phyloP scores from a whole-genome alignment of 2,797 vertebrate genomes.

The Protosalanx chinensis region DNA sequence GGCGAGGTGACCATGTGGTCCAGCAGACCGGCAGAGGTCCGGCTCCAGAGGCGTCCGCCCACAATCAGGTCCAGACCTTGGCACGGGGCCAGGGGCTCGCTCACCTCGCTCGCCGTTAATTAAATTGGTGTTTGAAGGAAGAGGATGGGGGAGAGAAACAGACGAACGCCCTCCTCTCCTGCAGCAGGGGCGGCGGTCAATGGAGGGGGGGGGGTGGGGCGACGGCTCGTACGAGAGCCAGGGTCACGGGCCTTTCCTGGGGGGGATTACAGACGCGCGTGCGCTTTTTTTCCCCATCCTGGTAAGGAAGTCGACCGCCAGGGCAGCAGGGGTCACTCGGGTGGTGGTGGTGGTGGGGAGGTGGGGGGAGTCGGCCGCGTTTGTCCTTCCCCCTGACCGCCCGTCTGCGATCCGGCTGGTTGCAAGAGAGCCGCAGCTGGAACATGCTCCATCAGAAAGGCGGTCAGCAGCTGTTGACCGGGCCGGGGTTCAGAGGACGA shows the following conservation, averaged over 20 bases:
- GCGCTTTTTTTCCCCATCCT: too few species aligned
- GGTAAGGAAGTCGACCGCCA: too few species aligned
- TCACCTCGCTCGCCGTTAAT: slow-evolving; percentile 33
- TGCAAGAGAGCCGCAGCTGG: slow-evolving; percentile 53
- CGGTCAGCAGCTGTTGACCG: slow-evolving; percentile 72
- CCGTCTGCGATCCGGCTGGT: slow-evolving; percentile 59
- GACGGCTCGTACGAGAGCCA: not conserved
- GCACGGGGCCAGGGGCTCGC: slow-evolving; percentile 2
- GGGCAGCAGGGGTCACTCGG: too few species aligned
- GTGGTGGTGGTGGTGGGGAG: too few species aligned
- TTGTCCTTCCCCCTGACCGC: slow-evolving; percentile 4
- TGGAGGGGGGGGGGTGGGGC: not conserved
- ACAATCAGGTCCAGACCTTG: not conserved
- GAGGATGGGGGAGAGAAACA: not conserved
- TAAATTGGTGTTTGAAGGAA: slow-evolving; percentile 27
- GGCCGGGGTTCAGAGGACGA: slow-evolving; percentile 51
- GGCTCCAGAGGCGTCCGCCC: slow-evolving; percentile 19
- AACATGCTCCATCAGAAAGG: slow-evolving; percentile 69
- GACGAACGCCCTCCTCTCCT: not conserved
- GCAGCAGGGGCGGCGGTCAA: too few species aligned
- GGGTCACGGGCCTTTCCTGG: too few species aligned
- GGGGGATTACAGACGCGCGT: too few species aligned
- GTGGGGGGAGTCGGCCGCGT: too few species aligned
- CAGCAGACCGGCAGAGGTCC: slow-evolving; percentile 15
- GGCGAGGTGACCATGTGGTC: slow-evolving; percentile 22